Base-by-base conservation (phyloP, 2,888 invertebrate species). In the Nephrotoma guestfalica region DNA sequence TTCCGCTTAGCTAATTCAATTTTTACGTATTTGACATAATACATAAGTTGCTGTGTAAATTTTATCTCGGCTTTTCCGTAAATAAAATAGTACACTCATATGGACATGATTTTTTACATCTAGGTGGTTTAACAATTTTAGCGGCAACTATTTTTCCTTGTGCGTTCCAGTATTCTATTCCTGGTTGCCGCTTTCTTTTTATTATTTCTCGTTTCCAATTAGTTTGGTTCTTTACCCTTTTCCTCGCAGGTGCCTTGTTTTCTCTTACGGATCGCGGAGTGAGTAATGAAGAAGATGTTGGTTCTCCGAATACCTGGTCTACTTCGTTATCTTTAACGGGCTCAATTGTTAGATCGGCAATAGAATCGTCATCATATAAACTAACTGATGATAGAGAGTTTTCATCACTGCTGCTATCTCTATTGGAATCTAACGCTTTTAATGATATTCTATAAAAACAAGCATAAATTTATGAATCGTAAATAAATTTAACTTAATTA, bases 31-130 rank as follows among this genome's bases (percentile, higher is more conserved):
- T 87, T 87, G 15, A 30, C 30, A 86, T 86, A 51, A 47, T 84
- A 47, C 71, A 87, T 7, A 83, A 87, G 18, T 9, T 6, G 6
- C 51, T 18, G 57, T 87, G 86, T 40, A 87, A 83, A 11, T 41
- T 11, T 71, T 86, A 40, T 43, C 83, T 57, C n/a, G 42, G 6
- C 18, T 4, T 11, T 41, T 87, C 42, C 13, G n/a, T 71, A 71
- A 87, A 42, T n/a, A 86, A 83, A 6, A 18, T 18, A 6, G 86
- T 71, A 43, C 87, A 86, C 15, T 86, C 86, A 43, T 18, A 85
- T 43, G 85, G 43, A 85, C 43, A 85, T 43, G 11, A 7, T 41
- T 42, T 41, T 18, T 45, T 45, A 43, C 85, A 85, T 43, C 5
- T 43, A 43, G 43, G 43, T 1, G 43, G 43, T 4, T 43, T 43